Conservation (phyloP, 2,113 vertebrate genomes). For the Platysteira castanea region DNA sequence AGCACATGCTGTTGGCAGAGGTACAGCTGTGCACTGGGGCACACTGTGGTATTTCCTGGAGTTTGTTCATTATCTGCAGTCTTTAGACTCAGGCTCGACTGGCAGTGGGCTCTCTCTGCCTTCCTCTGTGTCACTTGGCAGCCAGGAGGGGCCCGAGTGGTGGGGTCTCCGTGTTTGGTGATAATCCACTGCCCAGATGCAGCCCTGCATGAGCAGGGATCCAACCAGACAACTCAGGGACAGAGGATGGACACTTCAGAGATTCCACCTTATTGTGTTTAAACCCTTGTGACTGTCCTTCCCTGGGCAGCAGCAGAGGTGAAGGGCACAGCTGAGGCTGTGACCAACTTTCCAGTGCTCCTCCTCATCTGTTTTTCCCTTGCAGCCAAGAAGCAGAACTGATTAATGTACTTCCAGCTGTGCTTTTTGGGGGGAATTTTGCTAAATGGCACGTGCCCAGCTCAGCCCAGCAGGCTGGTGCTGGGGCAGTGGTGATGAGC, state of each 20-base stretch:
- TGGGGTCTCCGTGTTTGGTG: too few relatives aligned
- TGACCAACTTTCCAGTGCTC: too few relatives aligned
- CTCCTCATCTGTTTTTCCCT: background rate
- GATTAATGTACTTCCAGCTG: background rate
- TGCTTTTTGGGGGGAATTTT: background rate
- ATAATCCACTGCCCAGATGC: background rate
- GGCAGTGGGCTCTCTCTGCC: rapidly evolving
- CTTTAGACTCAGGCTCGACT: rapidly evolving
- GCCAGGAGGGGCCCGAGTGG: rapidly evolving
- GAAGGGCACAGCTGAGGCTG: background rate
- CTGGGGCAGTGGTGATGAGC: background rate
- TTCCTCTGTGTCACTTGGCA: background rate
- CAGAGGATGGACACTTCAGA: background rate
- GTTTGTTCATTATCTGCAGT: background rate
- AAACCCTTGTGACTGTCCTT: background rate
- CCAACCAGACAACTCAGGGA: background rate
- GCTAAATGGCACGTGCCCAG: background rate
- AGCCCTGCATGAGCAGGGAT: background rate
- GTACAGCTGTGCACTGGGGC: rapidly evolving
- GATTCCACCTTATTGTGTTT: background rate
- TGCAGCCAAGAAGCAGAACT: background rate
- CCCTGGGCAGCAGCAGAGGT: background rate
- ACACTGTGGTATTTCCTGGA: background rate
- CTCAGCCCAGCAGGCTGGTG: background rate
- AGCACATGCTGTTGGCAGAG: rapidly evolving